Base-by-base conservation (phyloP, 1,140 invertebrate genomes). In the Neodiprion virginianus region DNA sequence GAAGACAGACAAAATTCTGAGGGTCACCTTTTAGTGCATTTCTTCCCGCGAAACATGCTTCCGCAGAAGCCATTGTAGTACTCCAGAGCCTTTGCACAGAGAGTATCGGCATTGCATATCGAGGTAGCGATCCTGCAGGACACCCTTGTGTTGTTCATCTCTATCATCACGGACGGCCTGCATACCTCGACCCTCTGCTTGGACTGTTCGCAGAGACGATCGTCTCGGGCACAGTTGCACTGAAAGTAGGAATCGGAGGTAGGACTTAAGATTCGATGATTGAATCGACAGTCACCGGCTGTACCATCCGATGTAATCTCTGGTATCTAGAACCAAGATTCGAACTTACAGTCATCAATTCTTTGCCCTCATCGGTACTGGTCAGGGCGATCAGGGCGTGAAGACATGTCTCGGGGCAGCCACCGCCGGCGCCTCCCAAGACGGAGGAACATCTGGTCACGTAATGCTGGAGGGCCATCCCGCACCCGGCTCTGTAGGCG, bases 351-450 rank as follows among this genome's bases (percentile, higher is more conserved):
- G 87, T 91, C 90, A 93, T 93, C 14, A 96, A 89, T 71, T 92
- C 90, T 79, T 93, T 92, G 17, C 95, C 95, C 84, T 95, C 93
- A 53, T 94, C 93, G 0, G 94, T 95, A 48, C 93, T 94, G 0
- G 92, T 94, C 17, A 96, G 89, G 0, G 94, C 94, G 67, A 95
- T 94, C 9, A 96, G 89, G 0, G 94, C 93, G 82, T 94, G 90
- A 75, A 93, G 91, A 83, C 95, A 96, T 21, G 89, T 86, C 79
- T 93, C 91, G 0, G 94, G 92, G 83, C 95, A 96, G 17, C 86
- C 78, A 17, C 78, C 83, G 28, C 83, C 81, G 8, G 76, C 70
- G 14, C 89, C 87, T 40, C 90, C 90, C 69, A 95, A 89, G 12
- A 95, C 90, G 12, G 90, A 90, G 3, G 91, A 92, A 82, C 95